A percentile compares a stretch with the other conserved stretches of the same genome.
These are phyloP conservation scores for Tragopan temminckii DNA, from an alignment of 2,797 vertebrate genomes.

Conservation along the genomic window DNA sequence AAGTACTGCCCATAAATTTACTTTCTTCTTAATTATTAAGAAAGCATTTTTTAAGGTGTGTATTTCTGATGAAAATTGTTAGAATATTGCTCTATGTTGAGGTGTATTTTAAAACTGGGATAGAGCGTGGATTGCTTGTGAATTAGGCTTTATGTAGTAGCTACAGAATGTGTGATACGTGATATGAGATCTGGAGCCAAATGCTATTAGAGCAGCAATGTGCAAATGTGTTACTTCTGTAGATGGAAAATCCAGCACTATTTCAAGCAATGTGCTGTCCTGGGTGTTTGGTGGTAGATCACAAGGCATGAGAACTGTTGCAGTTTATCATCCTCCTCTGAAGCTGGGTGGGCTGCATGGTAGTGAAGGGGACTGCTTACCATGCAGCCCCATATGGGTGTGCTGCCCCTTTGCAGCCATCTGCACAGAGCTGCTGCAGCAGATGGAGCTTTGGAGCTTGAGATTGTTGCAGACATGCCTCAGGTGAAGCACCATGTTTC, in stretches of 20 bases:
- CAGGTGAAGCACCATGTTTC: rapidly evolving
- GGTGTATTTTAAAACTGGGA: not conserved
- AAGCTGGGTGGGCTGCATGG: not conserved
- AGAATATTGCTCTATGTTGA: not conserved
- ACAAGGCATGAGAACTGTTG: not conserved
- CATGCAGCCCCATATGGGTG: rapidly evolving
- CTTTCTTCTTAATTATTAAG: not conserved
- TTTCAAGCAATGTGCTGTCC: not conserved
- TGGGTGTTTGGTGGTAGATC: not conserved
- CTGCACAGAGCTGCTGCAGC: not conserved
- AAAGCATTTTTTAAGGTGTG: not conserved
- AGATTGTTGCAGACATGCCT: rapidly evolving
- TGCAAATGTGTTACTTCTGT: not conserved
- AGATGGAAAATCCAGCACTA: not conserved
- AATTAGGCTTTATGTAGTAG: not conserved
- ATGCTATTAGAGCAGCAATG: not conserved
- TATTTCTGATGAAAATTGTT: not conserved
- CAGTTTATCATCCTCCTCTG: not conserved
- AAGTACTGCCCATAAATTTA: not conserved
- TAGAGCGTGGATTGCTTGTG: not conserved
- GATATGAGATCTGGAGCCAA: not conserved
- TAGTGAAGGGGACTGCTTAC: not conserved
- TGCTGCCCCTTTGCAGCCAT: not conserved
- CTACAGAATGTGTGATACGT: not conserved
- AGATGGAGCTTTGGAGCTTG: rapidly evolving